Evolutionary conservation across 2,113 vertebrate genomes (phyloP).

Genomic region (Herpailurus yagouaroundi): DNA sequence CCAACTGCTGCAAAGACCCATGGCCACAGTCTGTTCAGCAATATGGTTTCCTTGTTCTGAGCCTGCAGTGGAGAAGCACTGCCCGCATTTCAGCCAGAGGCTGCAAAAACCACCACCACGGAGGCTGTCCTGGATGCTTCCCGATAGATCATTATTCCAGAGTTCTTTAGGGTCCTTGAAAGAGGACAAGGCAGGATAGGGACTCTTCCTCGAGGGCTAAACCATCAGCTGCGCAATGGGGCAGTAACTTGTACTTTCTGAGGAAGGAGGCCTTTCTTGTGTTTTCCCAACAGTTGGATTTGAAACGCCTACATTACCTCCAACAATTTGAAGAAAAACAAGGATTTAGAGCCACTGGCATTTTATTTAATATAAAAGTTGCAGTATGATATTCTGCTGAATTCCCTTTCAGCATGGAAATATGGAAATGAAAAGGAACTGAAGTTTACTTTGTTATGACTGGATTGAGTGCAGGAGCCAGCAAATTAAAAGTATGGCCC

Average conservation of each 20-base stretch:
- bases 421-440: constrained; percentile 13
- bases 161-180: not conserved
- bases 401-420: not conserved
- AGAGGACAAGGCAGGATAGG: not conserved
- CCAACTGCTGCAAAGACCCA: not conserved
- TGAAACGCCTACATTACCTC: not conserved
- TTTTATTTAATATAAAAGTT: not conserved
- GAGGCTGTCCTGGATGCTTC: not conserved
- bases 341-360: not conserved
- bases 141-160: not conserved
- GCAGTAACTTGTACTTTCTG: not conserved
- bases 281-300: not conserved
- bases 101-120: not conserved
- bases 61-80: not conserved
- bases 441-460: not conserved
- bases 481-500: not conserved
- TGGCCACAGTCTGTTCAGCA: not conserved
- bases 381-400: not conserved
- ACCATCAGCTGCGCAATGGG: not conserved
- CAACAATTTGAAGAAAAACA: not conserved
- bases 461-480: not conserved
- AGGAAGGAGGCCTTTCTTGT: not conserved
- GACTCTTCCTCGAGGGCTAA: not conserved
- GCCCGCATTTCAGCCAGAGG: not conserved
- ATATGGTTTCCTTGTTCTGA: not conserved